Percentiles rank a stretch among this genome's conserved stretches.
phyloP scores from a whole-genome alignment of 2,888 invertebrate genomes.

The Leucophenga maculata region DNA sequence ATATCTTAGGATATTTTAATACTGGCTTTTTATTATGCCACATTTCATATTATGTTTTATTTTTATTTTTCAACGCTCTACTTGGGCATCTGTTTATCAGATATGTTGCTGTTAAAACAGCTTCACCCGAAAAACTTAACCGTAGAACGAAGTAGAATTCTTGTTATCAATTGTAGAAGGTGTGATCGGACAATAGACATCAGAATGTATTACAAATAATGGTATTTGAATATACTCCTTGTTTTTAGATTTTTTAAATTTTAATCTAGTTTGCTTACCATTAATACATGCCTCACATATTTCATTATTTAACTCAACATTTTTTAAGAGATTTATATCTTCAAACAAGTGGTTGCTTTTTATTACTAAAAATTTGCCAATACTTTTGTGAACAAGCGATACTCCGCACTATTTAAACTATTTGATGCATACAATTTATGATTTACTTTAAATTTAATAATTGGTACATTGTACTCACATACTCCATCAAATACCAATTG shows the following conservation, averaged over 20 bases:
- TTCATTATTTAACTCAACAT: constrained; percentile 33
- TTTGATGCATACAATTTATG: constrained; percentile 15
- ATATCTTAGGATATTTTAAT: constrained; percentile 41
- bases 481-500: constrained; percentile 29
- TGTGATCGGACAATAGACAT: constrained; percentile 47
- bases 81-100: constrained; percentile 63
- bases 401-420: constrained; percentile 11
- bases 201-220: constrained; percentile 60
- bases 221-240: constrained; percentile 53
- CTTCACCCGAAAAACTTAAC: constrained; percentile 67
- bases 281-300: constrained; percentile 62
- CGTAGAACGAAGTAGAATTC: too few relatives aligned
- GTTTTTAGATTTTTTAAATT: constrained; percentile 55
- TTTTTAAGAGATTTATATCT: constrained; percentile 31
- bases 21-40: constrained; percentile 37
- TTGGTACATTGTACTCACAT: constrained; percentile 33
- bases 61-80: constrained; percentile 49
- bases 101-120: constrained; percentile 63
- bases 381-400: constrained; percentile 43
- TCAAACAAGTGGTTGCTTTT: constrained; percentile 37
- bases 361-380: constrained; percentile 40
- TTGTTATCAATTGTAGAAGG: too few relatives aligned
- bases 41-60: constrained; percentile 3
- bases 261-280: constrained; percentile 62
- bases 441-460: constrained; percentile 32